Evolutionary conservation across 2,888 invertebrate species (phyloP).

Genomic region (Pristionchus arcanus): DNA sequence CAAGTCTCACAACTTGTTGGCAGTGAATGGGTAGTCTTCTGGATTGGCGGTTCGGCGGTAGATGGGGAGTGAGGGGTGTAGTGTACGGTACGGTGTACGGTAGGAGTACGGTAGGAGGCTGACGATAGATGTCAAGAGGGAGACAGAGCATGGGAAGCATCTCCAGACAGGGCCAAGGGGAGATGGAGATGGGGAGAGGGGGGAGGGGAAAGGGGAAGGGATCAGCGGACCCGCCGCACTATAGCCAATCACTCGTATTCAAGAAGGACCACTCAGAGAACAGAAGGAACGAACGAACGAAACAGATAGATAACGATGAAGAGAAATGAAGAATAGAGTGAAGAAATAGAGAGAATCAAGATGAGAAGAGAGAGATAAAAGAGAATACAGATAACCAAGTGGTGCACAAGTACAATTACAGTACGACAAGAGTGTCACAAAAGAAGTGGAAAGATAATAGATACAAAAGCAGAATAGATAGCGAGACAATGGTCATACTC

Average conservation of each 20-base stretch:
- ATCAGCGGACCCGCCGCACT: constrained; percentile 55
- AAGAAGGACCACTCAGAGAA: constrained; percentile 45
- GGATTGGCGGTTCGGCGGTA: constrained; percentile 48
- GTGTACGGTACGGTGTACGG: neutral
- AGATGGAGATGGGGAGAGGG: neutral
- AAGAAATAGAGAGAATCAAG: neutral
- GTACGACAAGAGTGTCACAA: constrained; percentile 52
- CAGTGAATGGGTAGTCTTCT: constrained; percentile 45
- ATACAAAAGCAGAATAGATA: constrained; percentile 50
- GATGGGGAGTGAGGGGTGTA: neutral
- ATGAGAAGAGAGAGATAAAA: neutral
- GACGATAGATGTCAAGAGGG: constrained; percentile 2
- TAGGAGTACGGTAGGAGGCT: constrained; percentile 6
- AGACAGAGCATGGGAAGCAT: constrained; percentile 40
- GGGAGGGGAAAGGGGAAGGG: neutral
- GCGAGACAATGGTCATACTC: constrained; percentile 40
- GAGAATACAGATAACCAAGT: constrained; percentile 13
- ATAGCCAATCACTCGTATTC: constrained; percentile 55
- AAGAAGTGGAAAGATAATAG: constrained; percentile 34
- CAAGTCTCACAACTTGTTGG: constrained; percentile 53
- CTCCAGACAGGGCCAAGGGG: constrained; percentile 42
- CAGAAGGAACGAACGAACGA: constrained; percentile 3
- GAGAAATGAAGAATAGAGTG: neutral
- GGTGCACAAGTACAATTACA: constrained; percentile 39
- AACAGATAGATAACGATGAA: neutral